These are phyloP conservation scores for Platichthys stellatus DNA, from an alignment of 2,113 vertebrate species.

Conservation along the genomic window DNA sequence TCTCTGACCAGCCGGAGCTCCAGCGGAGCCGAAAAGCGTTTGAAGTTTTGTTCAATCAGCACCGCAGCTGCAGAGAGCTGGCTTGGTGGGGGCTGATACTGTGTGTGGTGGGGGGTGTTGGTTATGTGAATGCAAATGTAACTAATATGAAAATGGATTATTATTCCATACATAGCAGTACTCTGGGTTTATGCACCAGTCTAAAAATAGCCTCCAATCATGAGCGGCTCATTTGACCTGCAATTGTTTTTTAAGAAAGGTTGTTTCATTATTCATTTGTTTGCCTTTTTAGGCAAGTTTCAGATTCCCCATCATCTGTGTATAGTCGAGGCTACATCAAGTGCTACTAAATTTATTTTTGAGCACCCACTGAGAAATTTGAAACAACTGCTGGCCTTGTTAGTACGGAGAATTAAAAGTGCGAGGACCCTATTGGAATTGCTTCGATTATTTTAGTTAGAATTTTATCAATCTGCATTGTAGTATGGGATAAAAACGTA, in stretches of 20 bases:
- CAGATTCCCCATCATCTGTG: neutral
- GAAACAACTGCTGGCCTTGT: no score
- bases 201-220: conserved; percentile 54
- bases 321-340: neutral
- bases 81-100: neutral
- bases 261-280: conserved; percentile 4
- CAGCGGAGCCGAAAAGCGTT: conserved; percentile 54
- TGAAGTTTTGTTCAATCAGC: conserved; percentile 71
- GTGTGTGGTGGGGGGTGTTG: conserved; percentile 17
- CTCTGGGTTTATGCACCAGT: conserved; percentile 26
- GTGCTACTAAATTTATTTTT: no score
- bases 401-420: no score
- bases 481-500: no score
- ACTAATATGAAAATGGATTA: conserved; percentile 67
- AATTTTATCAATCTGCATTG: no score
- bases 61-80: conserved; percentile 48
- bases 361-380: no score
- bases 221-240: conserved; percentile 19
- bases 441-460: no score
- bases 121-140: conserved; percentile 68
- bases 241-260: conserved; percentile 2
- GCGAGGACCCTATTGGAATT: no score
- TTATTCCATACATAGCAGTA: conserved; percentile 45
- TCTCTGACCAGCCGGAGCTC: conserved; percentile 45
- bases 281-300: neutral